Percentiles rank a stretch among this genome's conserved stretches.
These are phyloP conservation scores for Lepidochrysops patricia DNA, from an alignment of 2,888 invertebrate species.

Conservation along the genomic window DNA sequence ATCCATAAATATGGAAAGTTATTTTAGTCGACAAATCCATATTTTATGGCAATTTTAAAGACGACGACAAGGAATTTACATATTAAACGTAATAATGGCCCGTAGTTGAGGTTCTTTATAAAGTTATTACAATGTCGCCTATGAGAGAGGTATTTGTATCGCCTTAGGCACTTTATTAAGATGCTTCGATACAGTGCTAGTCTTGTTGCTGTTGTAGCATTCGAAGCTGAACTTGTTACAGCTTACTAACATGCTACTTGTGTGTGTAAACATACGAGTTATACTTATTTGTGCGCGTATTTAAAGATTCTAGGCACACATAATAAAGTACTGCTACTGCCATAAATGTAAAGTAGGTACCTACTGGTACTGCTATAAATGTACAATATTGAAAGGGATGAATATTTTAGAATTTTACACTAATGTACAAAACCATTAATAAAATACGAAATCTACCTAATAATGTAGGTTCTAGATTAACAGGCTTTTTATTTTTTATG, in stretches of 20 bases:
- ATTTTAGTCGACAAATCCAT: not conserved
- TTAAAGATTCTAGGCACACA: too few relatives aligned
- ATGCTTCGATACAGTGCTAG: not conserved
- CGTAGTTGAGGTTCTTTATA: not conserved
- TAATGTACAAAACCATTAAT: not conserved
- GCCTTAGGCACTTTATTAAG: conserved; percentile 5
- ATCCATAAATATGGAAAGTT: not conserved
- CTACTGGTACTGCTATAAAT: too few relatives aligned
- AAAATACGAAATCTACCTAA: too few relatives aligned
- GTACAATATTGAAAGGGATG: too few relatives aligned
- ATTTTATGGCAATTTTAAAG: not conserved
- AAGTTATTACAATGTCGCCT: conserved; percentile 8
- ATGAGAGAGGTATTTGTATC: not conserved
- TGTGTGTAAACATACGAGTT: too few relatives aligned
- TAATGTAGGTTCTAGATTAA: too few relatives aligned
- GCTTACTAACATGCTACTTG: too few relatives aligned
- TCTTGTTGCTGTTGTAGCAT: not conserved
- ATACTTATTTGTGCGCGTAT: too few relatives aligned
- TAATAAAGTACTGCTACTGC: too few relatives aligned
- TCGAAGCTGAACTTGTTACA: not conserved
- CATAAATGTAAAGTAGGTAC: too few relatives aligned
- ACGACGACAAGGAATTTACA: not conserved
- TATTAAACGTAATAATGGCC: not conserved
- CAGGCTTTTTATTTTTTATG: too few relatives aligned
- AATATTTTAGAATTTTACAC: too few relatives aligned